Conservation (phyloP, 1,140 invertebrate genomes). For the Trinorchestia longiramus region DNA sequence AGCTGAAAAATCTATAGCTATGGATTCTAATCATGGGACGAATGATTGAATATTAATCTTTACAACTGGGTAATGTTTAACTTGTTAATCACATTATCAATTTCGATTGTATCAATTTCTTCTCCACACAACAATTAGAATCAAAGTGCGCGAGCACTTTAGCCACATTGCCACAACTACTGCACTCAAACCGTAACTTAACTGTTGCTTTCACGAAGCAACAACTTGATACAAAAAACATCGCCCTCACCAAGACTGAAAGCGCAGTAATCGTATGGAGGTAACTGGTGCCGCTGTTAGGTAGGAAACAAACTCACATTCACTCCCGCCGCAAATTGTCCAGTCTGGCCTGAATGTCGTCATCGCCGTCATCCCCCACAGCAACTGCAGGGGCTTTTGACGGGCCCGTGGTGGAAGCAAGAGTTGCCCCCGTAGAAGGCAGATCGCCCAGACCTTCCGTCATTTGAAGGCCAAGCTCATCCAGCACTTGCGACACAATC, state of each 20-base stretch:
- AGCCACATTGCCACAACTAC: not conserved
- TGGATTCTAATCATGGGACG: too few relatives aligned
- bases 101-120: not conserved
- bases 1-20: not conserved
- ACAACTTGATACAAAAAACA: not conserved
- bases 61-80: not conserved
- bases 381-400: slow-evolving; percentile 74
- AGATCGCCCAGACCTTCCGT: slow-evolving; percentile 88
- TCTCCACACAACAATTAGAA: not conserved
- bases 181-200: not conserved
- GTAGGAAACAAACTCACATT: not conserved
- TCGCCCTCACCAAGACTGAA: not conserved
- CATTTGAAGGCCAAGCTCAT: slow-evolving; percentile 96
- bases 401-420: slow-evolving; percentile 72
- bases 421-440: slow-evolving; percentile 79
- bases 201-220: too few relatives aligned
- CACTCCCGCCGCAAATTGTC: slow-evolving; percentile 77
- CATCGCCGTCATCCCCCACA: slow-evolving; percentile 77
- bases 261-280: not conserved
- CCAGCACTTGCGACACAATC: slow-evolving; percentile 92
- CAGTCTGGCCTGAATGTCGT: slow-evolving; percentile 92
- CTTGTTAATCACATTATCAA: not conserved
- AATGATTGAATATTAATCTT: too few relatives aligned
- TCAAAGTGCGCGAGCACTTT: not conserved
- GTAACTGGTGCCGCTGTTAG: too few relatives aligned